Evolutionary conservation across 2,797 vertebrate genomes (phyloP).

Genomic region (Mormyrops attenuatus): DNA sequence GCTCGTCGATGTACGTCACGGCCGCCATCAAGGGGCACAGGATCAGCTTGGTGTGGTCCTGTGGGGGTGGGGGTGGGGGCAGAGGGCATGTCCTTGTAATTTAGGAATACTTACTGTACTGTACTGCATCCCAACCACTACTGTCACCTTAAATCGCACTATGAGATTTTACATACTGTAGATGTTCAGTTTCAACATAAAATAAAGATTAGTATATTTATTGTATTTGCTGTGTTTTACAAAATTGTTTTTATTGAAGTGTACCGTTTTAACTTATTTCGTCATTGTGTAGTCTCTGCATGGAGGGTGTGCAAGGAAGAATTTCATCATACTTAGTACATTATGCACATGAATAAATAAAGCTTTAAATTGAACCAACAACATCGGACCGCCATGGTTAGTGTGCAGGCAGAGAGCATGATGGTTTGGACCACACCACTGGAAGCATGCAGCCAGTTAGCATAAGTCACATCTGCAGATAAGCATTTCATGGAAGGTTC

Average conservation of each 20-base stretch:
- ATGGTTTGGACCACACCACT: neutral
- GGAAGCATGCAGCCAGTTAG: neutral
- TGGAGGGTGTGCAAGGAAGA: neutral
- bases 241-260: neutral
- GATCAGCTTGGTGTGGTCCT: constrained; percentile 98
- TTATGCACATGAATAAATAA: neutral
- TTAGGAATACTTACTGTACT: neutral
- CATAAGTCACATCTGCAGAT: neutral
- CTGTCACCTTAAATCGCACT: neutral
- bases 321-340: neutral
- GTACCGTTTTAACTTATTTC: neutral
- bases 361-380: neutral
- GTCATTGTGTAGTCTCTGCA: neutral
- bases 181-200: neutral
- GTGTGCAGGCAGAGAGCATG: neutral
- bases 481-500: neutral
- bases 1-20: constrained; percentile 91
- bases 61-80: neutral
- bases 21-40: constrained; percentile 90
- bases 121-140: neutral
- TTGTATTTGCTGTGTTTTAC: neutral
- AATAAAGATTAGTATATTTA: neutral
- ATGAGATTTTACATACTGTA: neutral
- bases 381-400: neutral
- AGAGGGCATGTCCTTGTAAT: neutral